Conservation (phyloP, 2,888 invertebrate species). For the Macaria notata region DNA sequence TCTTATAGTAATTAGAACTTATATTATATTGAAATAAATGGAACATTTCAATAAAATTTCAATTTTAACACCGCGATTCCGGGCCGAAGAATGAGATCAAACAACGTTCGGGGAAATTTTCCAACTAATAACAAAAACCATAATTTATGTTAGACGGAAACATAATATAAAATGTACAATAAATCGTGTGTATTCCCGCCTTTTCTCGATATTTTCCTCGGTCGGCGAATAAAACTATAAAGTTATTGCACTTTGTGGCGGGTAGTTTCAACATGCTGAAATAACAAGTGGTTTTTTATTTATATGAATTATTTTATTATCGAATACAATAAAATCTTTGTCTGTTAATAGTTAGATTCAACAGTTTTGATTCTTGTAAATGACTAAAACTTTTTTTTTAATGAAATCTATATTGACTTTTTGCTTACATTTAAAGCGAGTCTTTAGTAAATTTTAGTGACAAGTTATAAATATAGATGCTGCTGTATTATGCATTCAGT, state of each 20-base stretch:
- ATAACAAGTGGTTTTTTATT: slow-evolving; percentile 63
- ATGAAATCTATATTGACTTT: no score
- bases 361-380: slow-evolving; percentile 52
- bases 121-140: slow-evolving; percentile 32
- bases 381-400: no score
- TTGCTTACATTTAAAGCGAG: no score
- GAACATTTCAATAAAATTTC: slow-evolving; percentile 26
- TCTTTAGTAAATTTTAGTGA: no score
- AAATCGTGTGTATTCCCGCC: slow-evolving; percentile 60
- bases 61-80: slow-evolving; percentile 19
- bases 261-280: slow-evolving; percentile 56
- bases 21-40: slow-evolving; percentile 25
- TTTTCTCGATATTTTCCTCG: slow-evolving; percentile 64
- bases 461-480: slow-evolving; percentile 2
- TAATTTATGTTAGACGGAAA: slow-evolving; percentile 67
- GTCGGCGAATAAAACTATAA: slow-evolving; percentile 74
- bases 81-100: slow-evolving; percentile 40
- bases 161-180: slow-evolving; percentile 69
- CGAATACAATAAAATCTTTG: slow-evolving; percentile 74
- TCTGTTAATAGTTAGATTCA: slow-evolving; percentile 42
- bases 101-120: slow-evolving; percentile 36
- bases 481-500: slow-evolving; percentile 16
- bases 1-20: slow-evolving; percentile 27
- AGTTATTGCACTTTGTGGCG: slow-evolving; percentile 65
- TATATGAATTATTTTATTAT: slow-evolving; percentile 45